phyloP scores from a whole-genome alignment of 1,140 invertebrate genomes.

The Alviniconcha marisindica region DNA sequence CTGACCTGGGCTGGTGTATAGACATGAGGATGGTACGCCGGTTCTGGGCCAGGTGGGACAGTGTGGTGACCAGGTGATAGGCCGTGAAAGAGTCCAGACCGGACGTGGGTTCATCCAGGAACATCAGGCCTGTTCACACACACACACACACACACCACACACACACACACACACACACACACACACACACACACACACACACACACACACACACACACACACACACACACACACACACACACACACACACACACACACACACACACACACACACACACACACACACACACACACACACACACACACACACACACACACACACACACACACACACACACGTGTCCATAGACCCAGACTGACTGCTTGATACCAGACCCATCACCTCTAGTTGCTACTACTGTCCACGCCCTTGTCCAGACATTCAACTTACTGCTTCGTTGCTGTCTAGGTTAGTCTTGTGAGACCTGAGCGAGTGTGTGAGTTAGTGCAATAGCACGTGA shows the following conservation, averaged over 20 bases:
- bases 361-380: no score
- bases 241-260: not conserved
- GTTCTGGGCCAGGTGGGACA: slow-evolving; percentile 62
- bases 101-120: slow-evolving; percentile 73
- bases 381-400: no score
- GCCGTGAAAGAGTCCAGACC: slow-evolving; percentile 73
- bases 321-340: no score
- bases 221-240: slow-evolving; percentile 3
- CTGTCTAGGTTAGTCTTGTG: no score
- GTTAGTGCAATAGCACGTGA: no score
- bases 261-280: not conserved
- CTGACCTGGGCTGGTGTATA: slow-evolving; percentile 70
- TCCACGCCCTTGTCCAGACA: no score
- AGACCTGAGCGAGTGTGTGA: no score
- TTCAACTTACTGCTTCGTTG: no score
- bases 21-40: slow-evolving; percentile 66
- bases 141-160: no score
- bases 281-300: slow-evolving; percentile 8
- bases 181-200: not conserved
- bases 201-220: not conserved
- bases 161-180: not conserved
- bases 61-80: slow-evolving; percentile 64
- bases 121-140: slow-evolving; percentile 64
- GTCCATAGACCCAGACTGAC: no score
- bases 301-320: not conserved